Base-by-base conservation (phyloP, 2,888 invertebrate species). In the Phasia obesa region DNA sequence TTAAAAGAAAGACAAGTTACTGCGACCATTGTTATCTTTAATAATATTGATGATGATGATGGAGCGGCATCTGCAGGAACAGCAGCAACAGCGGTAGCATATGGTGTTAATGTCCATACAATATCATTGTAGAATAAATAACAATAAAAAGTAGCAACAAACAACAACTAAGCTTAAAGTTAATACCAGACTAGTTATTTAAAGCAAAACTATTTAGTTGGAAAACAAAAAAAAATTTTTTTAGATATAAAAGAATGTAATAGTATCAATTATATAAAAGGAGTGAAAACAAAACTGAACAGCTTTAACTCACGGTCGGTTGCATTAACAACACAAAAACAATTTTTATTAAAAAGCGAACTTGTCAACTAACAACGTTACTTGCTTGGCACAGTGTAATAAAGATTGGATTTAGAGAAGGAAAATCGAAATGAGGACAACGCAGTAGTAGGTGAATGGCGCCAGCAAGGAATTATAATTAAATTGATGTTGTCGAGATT, bases 101-200 rank as follows among this genome's bases (percentile, higher is more conserved):
- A 82, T 82, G 82, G 82, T 65, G 69, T 78, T 78, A 82, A 74
- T 69, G 42, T 51, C 57, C 67, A 77, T 62, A n/a, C n/a, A 57
- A 78, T 65, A 64, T 38, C n/a, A 77, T 69, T 62, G 5, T n/a
- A 42, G n/a, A 70, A 53, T 35, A 64, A 23, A 60, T 38, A 60
- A 51, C 31, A 51, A 23, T 55, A 60, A 42, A 60, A 42, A 19
- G 4, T 27, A 55, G 1, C 27, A 44, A 31, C 44, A 44, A 64
- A 42, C 53, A 1, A 17, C 5, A 64, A 31, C 23, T 42, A 27
- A 51, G 38, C 51, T 67, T n/a, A 21, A 75, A 65, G 47, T 64
- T 64, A 47, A 64, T 47, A n/a, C 2, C 31, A 51, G 25, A n/a
- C n/a, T 2, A 17, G 31, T 64, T 49, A 25, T 21, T 62, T 27